phyloP scores from a whole-genome alignment of 2,797 vertebrate genomes.

The Glyptemys insculpta region DNA sequence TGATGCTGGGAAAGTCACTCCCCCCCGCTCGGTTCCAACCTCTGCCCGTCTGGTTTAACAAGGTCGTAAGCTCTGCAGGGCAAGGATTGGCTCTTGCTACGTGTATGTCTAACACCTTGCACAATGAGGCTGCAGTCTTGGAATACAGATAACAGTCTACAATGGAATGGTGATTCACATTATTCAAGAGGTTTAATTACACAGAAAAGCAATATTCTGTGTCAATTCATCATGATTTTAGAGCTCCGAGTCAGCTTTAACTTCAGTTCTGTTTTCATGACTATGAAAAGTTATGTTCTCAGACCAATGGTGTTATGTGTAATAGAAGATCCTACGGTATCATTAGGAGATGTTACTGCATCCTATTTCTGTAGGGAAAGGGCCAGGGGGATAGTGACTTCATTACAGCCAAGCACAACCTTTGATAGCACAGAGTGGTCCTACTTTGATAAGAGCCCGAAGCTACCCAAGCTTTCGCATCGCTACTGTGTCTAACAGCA shows the following conservation, averaged over 20 bases:
- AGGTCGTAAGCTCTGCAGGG: no score
- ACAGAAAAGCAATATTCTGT: background rate
- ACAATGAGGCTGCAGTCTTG: background rate
- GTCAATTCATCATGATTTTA: background rate
- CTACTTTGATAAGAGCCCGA: no score
- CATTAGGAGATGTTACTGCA: background rate
- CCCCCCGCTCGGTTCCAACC: no score
- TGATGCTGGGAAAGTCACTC: background rate
- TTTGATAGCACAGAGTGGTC: background rate
- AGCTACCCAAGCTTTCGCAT: background rate
- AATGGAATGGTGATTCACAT: background rate
- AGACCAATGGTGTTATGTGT: background rate
- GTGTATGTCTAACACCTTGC: no score
- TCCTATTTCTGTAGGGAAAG: background rate
- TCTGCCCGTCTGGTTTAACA: no score
- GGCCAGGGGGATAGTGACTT: background rate
- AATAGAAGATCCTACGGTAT: background rate
- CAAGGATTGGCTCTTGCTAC: no score
- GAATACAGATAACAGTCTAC: background rate
- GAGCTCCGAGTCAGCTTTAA: background rate
- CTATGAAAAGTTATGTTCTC: background rate
- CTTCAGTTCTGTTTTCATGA: background rate
- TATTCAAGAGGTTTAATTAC: background rate
- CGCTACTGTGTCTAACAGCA: background rate
- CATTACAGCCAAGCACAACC: background rate